Base-by-base conservation (phyloP, 30 jellyfish, hydroid and myxozoan genomes). In the Turritopsis rubra region DNA sequence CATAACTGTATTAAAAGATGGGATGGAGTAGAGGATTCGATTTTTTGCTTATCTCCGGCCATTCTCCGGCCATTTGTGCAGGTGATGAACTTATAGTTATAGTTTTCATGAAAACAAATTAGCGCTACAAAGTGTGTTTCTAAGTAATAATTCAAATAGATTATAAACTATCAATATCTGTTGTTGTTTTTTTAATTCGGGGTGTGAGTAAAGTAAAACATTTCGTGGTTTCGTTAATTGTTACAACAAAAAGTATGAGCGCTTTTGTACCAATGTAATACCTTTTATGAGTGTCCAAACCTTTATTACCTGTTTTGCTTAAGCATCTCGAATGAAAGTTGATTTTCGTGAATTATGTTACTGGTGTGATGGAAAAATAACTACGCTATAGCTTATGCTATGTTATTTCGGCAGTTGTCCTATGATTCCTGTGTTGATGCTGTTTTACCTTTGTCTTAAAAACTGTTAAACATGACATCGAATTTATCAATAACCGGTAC, bases 231-330 rank as follows among this genome's bases (percentile, higher is more conserved):
- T 75, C 29, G 83, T 75, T 75, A 23, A 26, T 30, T 75, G 52
- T 21, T 75, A 30, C 29, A 28, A 24, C n/a, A 30, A 75, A 31
- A 75, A 75, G 29, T 75, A 30, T 75, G 29, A 75, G 65, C 53
- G 53, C n/a, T 21, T 31, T 24, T 21, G 65, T 30, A 23, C 83
- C 25, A 23, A 31, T 17, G n/a, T n/a, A n/a, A n/a, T n/a, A n/a
- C n/a, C n/a, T n/a, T 75, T 75, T 21, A 75, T 75, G 83, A 24
- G 28, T 24, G 54, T 52, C 28, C 53, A 75, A 26, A 75, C 83
- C 25, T 75, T 75, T 75, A 75, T 75, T 75, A 52, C 25, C 29
- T 75, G 83, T 75, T 75, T 75, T 75, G 83, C 65, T 30, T 75
- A 65, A 65, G 83, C 83, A 31, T 75, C 83, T 65, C 53, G 54